Percentiles rank a stretch among this genome's conserved stretches.
Evolutionary conservation across 2,888 invertebrate species (phyloP).

Genomic region (Drosophila yooni): DNA sequence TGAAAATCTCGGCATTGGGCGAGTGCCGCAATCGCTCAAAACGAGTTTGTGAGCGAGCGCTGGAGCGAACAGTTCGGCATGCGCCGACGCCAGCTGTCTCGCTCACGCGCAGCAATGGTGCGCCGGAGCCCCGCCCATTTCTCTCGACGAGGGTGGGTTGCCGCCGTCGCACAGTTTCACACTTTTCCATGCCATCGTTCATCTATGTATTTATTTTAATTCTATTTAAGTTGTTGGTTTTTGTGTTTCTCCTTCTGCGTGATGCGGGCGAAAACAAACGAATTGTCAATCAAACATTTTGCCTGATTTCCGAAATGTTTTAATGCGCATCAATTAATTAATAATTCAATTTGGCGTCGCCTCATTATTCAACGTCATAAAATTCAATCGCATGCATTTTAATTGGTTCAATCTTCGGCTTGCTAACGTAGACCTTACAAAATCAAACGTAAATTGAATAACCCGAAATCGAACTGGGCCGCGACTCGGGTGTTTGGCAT

Average conservation of each 20-base stretch:
- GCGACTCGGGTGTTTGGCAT: neutral
- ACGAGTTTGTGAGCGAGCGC: constrained; percentile 57
- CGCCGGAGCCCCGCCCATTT: constrained; percentile 49
- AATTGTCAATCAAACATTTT: constrained; percentile 56
- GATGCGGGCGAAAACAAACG: constrained; percentile 29
- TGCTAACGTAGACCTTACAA: neutral
- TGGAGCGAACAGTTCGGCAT: constrained; percentile 19
- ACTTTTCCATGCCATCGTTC: neutral
- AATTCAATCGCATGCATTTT: constrained; percentile 38
- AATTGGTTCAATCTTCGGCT: constrained; percentile 12
- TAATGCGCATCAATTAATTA: constrained; percentile 60
- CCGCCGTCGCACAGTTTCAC: constrained; percentile 5
- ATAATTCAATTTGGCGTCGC: constrained; percentile 27
- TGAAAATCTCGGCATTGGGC: constrained; percentile 67
- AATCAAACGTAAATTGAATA: constrained; percentile 24
- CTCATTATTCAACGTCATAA: constrained; percentile 55
- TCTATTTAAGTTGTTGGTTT: constrained; percentile 2
- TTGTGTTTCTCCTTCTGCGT: neutral
- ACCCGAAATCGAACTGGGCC: constrained; percentile 4
- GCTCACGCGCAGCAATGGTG: constrained; percentile 53
- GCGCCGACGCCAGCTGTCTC: constrained; percentile 16
- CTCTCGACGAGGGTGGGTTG: constrained; percentile 51
- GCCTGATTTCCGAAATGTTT: constrained; percentile 31
- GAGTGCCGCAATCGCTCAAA: constrained; percentile 44
- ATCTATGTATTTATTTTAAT: constrained; percentile 20